A percentile compares a stretch with the other conserved stretches of the same genome.
These are phyloP conservation scores for Phengaris alcon DNA, from an alignment of 2,888 invertebrate genomes.

Conservation along the genomic window DNA sequence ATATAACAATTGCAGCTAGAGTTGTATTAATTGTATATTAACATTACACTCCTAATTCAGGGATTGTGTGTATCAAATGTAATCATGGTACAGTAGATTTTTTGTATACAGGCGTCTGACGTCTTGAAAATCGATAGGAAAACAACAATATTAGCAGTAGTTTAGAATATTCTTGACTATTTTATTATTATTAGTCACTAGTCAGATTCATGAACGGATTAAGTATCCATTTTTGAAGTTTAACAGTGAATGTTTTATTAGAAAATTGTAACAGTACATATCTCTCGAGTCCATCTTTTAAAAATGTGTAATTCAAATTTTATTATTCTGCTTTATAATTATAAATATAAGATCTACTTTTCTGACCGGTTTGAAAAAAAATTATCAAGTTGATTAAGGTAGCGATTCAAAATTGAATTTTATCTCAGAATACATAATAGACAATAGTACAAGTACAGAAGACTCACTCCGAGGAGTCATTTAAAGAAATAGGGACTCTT, in stretches of 20 bases:
- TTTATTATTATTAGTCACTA: background rate
- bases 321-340: background rate
- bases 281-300: conserved; percentile 44
- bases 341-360: background rate
- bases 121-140: background rate
- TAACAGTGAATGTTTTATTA: conserved; percentile 36
- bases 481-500: too few relatives aligned
- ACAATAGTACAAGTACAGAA: too few relatives aligned
- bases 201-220: background rate
- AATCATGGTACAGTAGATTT: background rate
- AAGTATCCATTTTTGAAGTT: background rate
- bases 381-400: too few relatives aligned
- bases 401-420: too few relatives aligned
- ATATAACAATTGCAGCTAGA: background rate
- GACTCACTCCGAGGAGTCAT: too few relatives aligned
- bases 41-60: background rate
- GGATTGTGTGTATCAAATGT: background rate
- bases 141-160: background rate
- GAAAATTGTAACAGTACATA: conserved; percentile 44
- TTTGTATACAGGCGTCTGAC: background rate
- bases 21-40: background rate
- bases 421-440: too few relatives aligned
- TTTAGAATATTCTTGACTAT: background rate
- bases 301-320: conserved; percentile 27
- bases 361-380: background rate